Base-by-base conservation (phyloP, 2,113 vertebrate genomes). In the Mormyrus iriodes region DNA sequence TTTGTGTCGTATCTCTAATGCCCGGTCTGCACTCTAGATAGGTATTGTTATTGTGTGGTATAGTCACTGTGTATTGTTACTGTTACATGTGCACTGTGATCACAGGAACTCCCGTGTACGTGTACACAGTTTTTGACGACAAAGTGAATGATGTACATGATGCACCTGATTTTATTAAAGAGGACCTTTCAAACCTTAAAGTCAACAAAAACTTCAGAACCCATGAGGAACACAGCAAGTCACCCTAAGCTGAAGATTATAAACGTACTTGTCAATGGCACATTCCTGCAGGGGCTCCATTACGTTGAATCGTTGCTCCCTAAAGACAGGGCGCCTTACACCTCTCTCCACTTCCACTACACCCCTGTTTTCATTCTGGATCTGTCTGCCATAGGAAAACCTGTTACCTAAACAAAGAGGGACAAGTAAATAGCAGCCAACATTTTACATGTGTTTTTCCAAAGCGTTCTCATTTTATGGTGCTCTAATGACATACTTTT, bases 181-280 rank as follows among this genome's bases (percentile, higher is more conserved):
- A 0, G 12, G 27, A 12, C 27, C 27, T 35, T 73, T 73, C 69
- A 73, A 73, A 31, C 13, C n/a, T 31, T 15, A 24, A 17, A 4
- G n/a, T 5, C 27, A 35, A 15, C 69, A 73, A 73, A 35, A 73
- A 31, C 69, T 35, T 35, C 31, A 5, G 12, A 73, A 31, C 31
- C 65, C 69, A 5, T 35, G 15, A 13, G 31, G 24, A 86, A 35
- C 85, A 52, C 0, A 53, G 12, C 48, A 31, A 35, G 7, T 31
- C 49, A 13, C n/a, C 12, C 27, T 3, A 1, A 53, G 8, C 27
- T 15, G 12, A 73, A 42, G 13, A 35, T 9, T 58, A 12, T 83
- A 86, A 0, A 94, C 95, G 0, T 93, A 98, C 97, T 89, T 96
- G n/a, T 95, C 93, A 48, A 90, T 39, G 1, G 93, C 90, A 7